These are phyloP conservation scores for Montipora sp. DNA, from an alignment of 64 coral and sea anemone genomes.

Conservation along the genomic window DNA sequence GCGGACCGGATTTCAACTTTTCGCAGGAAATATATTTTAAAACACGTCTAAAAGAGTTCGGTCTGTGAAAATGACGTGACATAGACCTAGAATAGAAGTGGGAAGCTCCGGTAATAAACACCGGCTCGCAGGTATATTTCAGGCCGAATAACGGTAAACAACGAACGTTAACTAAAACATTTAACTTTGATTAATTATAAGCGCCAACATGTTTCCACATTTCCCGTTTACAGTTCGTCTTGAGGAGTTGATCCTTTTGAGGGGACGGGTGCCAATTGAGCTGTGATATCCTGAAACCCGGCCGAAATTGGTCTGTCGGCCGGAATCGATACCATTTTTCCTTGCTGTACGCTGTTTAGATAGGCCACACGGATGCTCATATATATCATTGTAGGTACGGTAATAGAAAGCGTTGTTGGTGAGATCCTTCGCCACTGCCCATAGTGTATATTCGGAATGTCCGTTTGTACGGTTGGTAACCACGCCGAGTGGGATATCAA, in stretches of 20 bases:
- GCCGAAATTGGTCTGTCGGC: slow-evolving; percentile 1
- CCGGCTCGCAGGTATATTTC: background rate
- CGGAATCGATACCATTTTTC: background rate
- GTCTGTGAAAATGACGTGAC: too few relatives aligned
- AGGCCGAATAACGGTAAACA: background rate
- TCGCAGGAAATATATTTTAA: too few relatives aligned
- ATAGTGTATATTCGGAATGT: slow-evolving; percentile 23
- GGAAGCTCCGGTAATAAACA: too few relatives aligned
- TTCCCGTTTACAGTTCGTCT: background rate
- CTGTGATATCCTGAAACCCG: slow-evolving; percentile 32
- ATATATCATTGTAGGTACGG: slow-evolving; percentile 23
- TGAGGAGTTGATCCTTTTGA: background rate
- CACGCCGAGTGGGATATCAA: slow-evolving; percentile 42
- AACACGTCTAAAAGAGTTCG: too few relatives aligned
- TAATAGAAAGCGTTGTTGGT: slow-evolving; percentile 52
- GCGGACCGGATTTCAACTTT: too few relatives aligned
- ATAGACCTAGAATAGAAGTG: too few relatives aligned
- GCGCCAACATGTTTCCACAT: background rate
- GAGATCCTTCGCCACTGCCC: slow-evolving; percentile 36
- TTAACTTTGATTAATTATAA: too few relatives aligned
- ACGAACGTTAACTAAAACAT: background rate
- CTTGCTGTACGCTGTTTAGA: slow-evolving; percentile 31
- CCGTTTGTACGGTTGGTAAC: background rate
- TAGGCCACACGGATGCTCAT: slow-evolving; percentile 39
- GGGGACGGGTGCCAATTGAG: background rate